phyloP scores from a whole-genome alignment of 2,113 vertebrate genomes.

The Chaenogobius annularis region DNA sequence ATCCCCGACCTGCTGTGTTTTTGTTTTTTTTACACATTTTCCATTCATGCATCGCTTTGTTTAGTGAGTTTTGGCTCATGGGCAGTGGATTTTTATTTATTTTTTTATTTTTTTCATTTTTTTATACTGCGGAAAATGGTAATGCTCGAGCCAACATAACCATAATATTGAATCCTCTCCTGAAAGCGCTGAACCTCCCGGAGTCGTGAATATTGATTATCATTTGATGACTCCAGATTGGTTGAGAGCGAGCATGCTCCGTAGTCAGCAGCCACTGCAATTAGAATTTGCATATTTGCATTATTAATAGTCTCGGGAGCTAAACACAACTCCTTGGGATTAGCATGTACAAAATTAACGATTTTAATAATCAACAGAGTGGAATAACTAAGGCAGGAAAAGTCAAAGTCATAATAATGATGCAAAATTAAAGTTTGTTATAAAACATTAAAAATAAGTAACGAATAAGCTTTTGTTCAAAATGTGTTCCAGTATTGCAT shows the following conservation, averaged over 20 bases:
- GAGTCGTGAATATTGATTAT: conserved; percentile 53
- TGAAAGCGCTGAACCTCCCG: background rate
- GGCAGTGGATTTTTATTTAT: background rate
- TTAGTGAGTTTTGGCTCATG: background rate
- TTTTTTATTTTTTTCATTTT: too few relatives aligned
- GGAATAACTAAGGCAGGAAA: background rate
- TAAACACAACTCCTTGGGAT: background rate
- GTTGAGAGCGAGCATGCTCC: conserved; percentile 50
- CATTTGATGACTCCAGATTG: conserved; percentile 55
- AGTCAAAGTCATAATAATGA: conserved; percentile 50
- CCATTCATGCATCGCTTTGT: background rate
- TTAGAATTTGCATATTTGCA: conserved; percentile 56
- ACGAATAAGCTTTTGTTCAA: too few relatives aligned
- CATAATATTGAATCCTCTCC: background rate
- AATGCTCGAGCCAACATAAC: background rate
- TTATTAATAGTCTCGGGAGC: conserved; percentile 1
- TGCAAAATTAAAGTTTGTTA: conserved; percentile 25
- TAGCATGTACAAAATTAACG: background rate
- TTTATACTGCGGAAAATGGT: background rate
- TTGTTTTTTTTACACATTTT: background rate
- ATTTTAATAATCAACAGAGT: conserved; percentile 6
- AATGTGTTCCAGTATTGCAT: too few relatives aligned
- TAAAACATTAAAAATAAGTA: too few relatives aligned
- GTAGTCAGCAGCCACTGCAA: conserved; percentile 61
- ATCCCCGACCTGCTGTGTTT: background rate